Base-by-base conservation (phyloP, 1,140 invertebrate species). In the Lordiphosa mommai region DNA sequence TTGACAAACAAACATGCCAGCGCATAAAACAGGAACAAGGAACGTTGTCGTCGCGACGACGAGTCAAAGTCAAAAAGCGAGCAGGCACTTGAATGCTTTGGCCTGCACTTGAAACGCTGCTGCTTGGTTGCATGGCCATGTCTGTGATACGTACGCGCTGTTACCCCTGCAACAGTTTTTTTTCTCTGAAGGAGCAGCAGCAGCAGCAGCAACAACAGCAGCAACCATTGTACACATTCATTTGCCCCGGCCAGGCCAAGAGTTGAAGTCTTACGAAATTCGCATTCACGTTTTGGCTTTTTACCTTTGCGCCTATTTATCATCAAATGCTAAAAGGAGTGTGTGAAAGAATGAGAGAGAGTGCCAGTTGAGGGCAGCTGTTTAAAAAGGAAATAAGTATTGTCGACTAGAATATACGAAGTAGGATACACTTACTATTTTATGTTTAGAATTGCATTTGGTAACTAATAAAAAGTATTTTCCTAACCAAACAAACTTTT, bases 251-350 rank as follows among this genome's bases (percentile, higher is more conserved):
- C 0, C 20, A 6, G n/a, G n/a, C n/a, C n/a, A n/a, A n/a, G n/a
- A n/a, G n/a, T n/a, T n/a, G n/a, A n/a, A 61, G 64, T 50, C 59
- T 55, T 82, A 66, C 61, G 58, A 80, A 82, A 77, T 82, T 82
- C 72, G 68, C 64, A 84, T 85, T 76, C 77, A 82, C 77, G 68
- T 77, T 82, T 85, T 82, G 72, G 79, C 72, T 77, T 84, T 82
- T 85, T 84, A 85, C 79, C 72, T 84, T 84, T 82, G 67, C 79
- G 77, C 79, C 67, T 82, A 85, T 85, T 82, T 82, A 82, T 82
- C 72, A 85, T 84, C 77, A 85, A 85, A 82, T 77, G 68, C 59
- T 72, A 4, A 14, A 10, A 36, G 29, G 30, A 16, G 16, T 23
- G 32, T 29, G 20, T 12, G 38, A 10, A 29, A 27, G 16, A 5